Evolutionary conservation across 2,113 vertebrate genomes (phyloP).

Genomic region (Trogon surrucura): DNA sequence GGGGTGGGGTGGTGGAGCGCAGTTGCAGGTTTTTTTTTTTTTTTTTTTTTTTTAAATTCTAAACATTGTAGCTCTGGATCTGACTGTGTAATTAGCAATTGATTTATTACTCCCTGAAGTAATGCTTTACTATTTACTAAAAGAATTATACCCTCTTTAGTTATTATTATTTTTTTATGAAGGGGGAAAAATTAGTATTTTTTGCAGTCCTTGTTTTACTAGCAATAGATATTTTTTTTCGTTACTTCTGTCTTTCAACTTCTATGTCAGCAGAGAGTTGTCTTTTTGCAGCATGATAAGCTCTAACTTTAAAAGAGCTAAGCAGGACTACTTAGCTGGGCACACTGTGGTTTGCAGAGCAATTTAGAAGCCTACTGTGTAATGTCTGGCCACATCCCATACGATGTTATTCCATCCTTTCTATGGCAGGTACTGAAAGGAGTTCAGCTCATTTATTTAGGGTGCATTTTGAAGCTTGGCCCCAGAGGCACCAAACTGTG

Average conservation of each 20-base stretch:
- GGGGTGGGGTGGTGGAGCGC: not conserved
- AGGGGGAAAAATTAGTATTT: not conserved
- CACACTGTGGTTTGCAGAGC: not conserved
- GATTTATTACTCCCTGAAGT: slow-evolving; percentile 60
- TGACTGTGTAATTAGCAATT: slow-evolving; percentile 72
- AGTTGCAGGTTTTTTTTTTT: slow-evolving; percentile 14
- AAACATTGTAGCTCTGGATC: slow-evolving; percentile 44
- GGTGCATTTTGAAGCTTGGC: not conserved
- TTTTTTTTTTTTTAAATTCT: slow-evolving; percentile 39
- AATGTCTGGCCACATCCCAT: not conserved
- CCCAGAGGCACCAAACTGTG: not conserved
- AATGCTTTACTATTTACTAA: slow-evolving; percentile 42
- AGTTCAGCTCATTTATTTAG: not conserved
- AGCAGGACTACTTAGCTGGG: slow-evolving; percentile 15
- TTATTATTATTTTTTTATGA: not conserved
- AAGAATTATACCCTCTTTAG: not conserved
- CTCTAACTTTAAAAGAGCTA: slow-evolving; percentile 19
- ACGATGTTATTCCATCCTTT: not conserved
- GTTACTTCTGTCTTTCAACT: not conserved
- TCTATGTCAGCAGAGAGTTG: slow-evolving; percentile 13
- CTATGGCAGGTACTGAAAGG: not conserved
- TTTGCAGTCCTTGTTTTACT: slow-evolving; percentile 5
- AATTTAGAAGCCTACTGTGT: not conserved
- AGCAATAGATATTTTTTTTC: not conserved
- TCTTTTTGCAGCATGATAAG: not conserved